A percentile compares a stretch with the other conserved stretches of the same genome.
These are phyloP conservation scores for Heterotis niloticus DNA, from an alignment of 2,113 vertebrate species.

Conservation along the genomic window DNA sequence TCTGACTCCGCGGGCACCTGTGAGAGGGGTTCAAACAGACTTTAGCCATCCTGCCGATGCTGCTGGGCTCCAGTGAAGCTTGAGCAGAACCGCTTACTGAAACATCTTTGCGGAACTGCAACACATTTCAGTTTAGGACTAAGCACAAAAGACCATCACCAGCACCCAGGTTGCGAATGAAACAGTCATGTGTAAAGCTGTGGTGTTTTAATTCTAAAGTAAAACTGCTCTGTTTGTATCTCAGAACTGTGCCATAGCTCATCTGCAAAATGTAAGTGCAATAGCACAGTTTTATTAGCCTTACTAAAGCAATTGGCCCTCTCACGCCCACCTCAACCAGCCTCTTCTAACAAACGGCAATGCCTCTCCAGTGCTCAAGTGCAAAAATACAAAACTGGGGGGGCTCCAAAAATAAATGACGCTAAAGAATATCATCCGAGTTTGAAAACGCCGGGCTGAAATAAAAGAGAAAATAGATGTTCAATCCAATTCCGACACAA, in stretches of 20 bases:
- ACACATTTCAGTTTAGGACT: neutral
- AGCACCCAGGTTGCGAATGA: neutral
- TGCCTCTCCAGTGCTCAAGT: neutral
- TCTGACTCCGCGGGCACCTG: constrained; percentile 87
- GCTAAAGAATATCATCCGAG: neutral
- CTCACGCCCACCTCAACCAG: neutral
- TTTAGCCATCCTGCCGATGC: neutral
- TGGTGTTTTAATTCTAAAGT: neutral
- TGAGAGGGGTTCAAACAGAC: neutral
- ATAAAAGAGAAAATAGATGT: neutral
- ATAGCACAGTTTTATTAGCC: constrained; percentile 6
- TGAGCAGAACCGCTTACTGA: neutral
- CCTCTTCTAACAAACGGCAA: neutral
- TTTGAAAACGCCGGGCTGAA: neutral
- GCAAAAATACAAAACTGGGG: neutral
- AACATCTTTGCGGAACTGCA: neutral
- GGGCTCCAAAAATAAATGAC: neutral
- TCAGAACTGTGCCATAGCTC: neutral
- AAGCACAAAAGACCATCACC: neutral
- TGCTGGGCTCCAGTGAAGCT: neutral
- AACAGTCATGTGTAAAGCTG: neutral
- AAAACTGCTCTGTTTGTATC: neutral
- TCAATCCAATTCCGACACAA: neutral
- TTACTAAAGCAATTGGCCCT: neutral
- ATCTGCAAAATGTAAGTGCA: neutral